Percentiles rank a stretch among this genome's conserved stretches.
These are phyloP conservation scores for Drosophila nigrodunni DNA, from an alignment of 1,140 invertebrate genomes.

Conservation along the genomic window DNA sequence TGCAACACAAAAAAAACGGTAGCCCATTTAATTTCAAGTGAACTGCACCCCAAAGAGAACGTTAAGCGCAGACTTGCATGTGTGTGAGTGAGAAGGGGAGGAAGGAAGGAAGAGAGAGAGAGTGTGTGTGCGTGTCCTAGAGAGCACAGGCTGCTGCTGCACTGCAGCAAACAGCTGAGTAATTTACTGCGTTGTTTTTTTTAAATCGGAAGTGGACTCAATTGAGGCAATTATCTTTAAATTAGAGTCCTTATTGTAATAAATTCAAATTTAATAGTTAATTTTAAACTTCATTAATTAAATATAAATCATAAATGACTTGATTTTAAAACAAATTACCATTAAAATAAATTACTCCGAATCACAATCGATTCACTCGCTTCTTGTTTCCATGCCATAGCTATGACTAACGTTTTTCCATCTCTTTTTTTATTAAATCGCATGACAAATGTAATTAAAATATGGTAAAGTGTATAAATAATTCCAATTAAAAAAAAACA, in stretches of 20 bases:
- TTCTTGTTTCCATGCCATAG: conserved; percentile 8
- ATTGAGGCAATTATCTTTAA: conserved; percentile 5
- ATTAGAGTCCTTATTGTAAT: background rate
- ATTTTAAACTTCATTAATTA: too few species aligned
- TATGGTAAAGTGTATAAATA: conserved; percentile 23
- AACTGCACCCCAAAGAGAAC: background rate
- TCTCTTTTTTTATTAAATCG: conserved; percentile 18
- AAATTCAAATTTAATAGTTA: too few species aligned
- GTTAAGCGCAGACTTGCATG: conserved; percentile 10
- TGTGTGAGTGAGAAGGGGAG: background rate
- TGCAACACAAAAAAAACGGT: conserved; percentile 5
- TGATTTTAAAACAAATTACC: too few species aligned
- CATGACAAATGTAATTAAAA: conserved; percentile 41
- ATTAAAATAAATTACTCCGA: too few species aligned
- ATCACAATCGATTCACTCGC: background rate
- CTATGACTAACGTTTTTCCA: background rate
- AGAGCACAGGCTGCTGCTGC: conserved; percentile 11
- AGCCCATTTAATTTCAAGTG: background rate
- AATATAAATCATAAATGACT: too few species aligned
- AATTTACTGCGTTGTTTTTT: conserved; percentile 6
- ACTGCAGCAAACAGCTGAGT: conserved; percentile 30
- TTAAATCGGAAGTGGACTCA: background rate
- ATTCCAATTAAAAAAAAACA: background rate
- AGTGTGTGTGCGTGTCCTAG: background rate
- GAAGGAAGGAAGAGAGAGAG: background rate